Conservation (phyloP, 2,797 vertebrate genomes). For the Spea hammondii region DNA sequence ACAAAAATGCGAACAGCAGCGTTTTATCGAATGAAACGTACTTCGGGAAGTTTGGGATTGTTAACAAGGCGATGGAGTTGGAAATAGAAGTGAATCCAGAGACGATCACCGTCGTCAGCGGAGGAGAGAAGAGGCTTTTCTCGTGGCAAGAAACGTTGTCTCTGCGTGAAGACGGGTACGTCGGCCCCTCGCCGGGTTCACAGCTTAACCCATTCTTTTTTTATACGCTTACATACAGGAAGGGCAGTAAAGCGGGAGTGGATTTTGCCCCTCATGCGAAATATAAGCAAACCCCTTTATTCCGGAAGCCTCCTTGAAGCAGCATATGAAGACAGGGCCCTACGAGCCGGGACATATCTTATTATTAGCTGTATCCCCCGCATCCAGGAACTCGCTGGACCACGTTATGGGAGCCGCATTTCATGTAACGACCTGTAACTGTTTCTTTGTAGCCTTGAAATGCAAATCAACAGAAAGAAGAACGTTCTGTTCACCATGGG, state of each 20-base stretch:
- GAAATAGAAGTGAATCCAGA: slow-evolving; percentile 78
- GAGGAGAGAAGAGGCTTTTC: slow-evolving; percentile 63
- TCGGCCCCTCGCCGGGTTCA: not conserved
- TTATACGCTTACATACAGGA: too few species aligned
- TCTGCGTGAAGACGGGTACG: slow-evolving; percentile 67
- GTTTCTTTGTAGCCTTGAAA: slow-evolving; percentile 69
- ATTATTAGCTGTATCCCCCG: too few species aligned
- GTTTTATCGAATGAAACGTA: slow-evolving; percentile 72
- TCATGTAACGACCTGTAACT: not conserved
- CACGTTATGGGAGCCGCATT: too few species aligned
- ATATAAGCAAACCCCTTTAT: too few species aligned
- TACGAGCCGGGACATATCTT: too few species aligned
- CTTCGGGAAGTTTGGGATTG: slow-evolving; percentile 84
- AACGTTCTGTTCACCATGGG: slow-evolving; percentile 76
- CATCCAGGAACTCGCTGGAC: too few species aligned
- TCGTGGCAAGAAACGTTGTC: slow-evolving; percentile 74
- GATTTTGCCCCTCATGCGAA: too few species aligned
- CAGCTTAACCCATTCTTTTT: too few species aligned
- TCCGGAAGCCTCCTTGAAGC: too few species aligned
- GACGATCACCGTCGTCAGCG: slow-evolving; percentile 70
- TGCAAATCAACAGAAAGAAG: slow-evolving; percentile 73
- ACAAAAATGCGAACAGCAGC: slow-evolving; percentile 65
- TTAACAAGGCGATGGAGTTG: slow-evolving; percentile 68
- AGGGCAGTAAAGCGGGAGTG: too few species aligned
- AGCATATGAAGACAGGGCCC: too few species aligned